Evolutionary conservation across 23 tunicate genomes (phyloP).

Genomic region (Ciona savignyi): DNA sequence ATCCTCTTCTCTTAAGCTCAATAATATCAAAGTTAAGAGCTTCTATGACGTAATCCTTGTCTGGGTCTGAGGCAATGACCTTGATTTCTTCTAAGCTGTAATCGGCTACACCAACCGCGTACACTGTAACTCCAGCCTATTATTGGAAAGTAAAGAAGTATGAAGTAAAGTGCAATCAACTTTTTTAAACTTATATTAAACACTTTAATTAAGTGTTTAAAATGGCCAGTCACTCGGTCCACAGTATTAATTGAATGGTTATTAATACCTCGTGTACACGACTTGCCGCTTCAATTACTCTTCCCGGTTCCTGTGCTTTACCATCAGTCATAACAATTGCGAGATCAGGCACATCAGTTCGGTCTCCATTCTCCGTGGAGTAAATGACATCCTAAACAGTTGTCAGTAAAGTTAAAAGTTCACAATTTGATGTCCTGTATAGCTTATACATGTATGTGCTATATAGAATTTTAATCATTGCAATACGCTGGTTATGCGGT

Average conservation of each 20-base stretch:
- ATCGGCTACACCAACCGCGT: slow-evolving; percentile 62
- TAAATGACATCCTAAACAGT: slow-evolving; percentile 45
- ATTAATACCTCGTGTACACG: slow-evolving; percentile 51
- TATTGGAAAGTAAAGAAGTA: not conserved
- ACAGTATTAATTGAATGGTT: too few species aligned
- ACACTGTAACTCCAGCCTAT: slow-evolving; percentile 82
- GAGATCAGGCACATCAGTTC: slow-evolving; percentile 49
- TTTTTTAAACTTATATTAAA: not conserved
- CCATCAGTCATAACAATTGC: slow-evolving; percentile 88
- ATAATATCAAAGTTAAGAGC: slow-evolving; percentile 65
- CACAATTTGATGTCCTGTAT: not conserved
- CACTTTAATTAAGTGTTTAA: not conserved
- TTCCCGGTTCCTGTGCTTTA: slow-evolving; percentile 57
- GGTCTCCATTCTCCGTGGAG: slow-evolving; percentile 35
- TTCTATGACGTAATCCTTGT: slow-evolving; percentile 60
- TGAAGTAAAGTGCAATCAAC: not conserved
- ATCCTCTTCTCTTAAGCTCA: slow-evolving; percentile 67
- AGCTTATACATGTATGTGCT: not conserved
- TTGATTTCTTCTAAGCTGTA: slow-evolving; percentile 55
- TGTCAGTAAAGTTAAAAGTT: not conserved
- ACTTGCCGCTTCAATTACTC: slow-evolving; percentile 33
- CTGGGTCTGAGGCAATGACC: slow-evolving; percentile 86
- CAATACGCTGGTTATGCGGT: not conserved
- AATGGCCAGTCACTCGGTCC: too few species aligned
- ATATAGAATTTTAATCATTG: too few species aligned